Percentiles rank a stretch among this genome's conserved stretches.
These are phyloP conservation scores for Ptychobarbus kaznakovi DNA, from an alignment of 2,797 vertebrate species.

Conservation along the genomic window DNA sequence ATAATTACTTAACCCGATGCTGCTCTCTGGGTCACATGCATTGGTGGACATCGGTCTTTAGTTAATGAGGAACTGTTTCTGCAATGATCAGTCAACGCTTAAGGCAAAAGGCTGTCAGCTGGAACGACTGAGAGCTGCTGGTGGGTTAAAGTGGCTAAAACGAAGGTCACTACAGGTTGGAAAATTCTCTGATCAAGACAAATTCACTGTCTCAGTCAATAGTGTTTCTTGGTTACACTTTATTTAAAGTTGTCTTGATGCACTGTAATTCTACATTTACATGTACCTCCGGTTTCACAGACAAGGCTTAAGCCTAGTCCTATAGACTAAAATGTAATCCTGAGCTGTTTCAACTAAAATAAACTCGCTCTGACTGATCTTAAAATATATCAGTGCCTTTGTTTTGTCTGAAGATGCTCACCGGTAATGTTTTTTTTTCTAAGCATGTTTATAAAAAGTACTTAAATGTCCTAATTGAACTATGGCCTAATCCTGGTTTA, in stretches of 20 bases:
- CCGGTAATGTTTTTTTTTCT: too few species aligned
- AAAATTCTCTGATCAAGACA: not conserved
- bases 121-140: conserved; percentile 60
- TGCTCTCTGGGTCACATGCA: conserved; percentile 55
- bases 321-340: too few species aligned
- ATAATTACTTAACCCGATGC: conserved; percentile 57
- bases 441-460: too few species aligned
- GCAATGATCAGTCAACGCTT: conserved; percentile 53
- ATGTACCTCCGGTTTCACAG: too few species aligned
- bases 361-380: too few species aligned
- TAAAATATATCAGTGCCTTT: too few species aligned
- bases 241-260: not conserved
- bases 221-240: not conserved
- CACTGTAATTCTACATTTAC: not conserved
- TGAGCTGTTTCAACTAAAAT: too few species aligned
- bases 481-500: too few species aligned
- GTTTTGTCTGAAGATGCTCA: too few species aligned
- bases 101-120: conserved; percentile 58
- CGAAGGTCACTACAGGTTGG: conserved; percentile 38
- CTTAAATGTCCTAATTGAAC: too few species aligned
- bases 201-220: not conserved
- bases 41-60: conserved; percentile 48
- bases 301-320: too few species aligned
- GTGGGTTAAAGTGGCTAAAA: conserved; percentile 36
- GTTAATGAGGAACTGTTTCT: conserved; percentile 63